A percentile compares a stretch with the other conserved stretches of the same genome.
These are phyloP conservation scores for Dasypogon diadema DNA, from an alignment of 2,888 invertebrate genomes.

Conservation along the genomic window DNA sequence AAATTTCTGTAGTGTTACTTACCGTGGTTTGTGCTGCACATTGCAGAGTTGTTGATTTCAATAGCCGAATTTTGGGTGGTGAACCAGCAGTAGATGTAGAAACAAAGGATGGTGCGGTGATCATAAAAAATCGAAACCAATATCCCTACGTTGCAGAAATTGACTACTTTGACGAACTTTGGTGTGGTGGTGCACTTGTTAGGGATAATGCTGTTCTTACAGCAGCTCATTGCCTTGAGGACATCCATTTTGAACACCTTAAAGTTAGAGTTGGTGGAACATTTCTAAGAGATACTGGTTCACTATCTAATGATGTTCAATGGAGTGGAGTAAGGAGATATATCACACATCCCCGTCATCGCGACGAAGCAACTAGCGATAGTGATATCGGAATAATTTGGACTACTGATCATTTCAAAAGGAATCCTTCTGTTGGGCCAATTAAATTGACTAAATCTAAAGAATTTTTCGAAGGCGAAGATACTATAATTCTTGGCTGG, in stretches of 20 bases:
- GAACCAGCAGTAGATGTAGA: neutral
- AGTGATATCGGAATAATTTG: conserved; percentile 25
- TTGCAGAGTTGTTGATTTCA: too few species aligned
- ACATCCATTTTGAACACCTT: neutral
- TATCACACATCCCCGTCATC: neutral
- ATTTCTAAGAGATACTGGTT: conserved; percentile 1
- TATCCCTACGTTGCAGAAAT: conserved; percentile 19
- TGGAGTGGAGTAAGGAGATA: neutral
- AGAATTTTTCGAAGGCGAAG: neutral
- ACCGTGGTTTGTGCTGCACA: too few species aligned
- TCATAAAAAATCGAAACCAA: neutral
- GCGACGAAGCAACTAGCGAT: neutral
- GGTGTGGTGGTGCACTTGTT: conserved; percentile 26
- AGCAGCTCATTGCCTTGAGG: conserved; percentile 8
- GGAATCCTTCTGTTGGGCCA: neutral
- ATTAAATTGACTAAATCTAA: neutral
- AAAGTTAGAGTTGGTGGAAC: neutral
- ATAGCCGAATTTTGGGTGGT: neutral
- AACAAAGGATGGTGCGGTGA: neutral
- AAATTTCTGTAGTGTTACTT: too few species aligned
- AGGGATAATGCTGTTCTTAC: neutral
- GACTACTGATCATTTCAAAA: neutral
- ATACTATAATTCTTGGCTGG: neutral
- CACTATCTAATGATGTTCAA: neutral
- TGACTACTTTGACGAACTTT: neutral